A percentile compares a stretch with the other conserved stretches of the same genome.
These are phyloP conservation scores for Trypoxylus dichotomus DNA, from an alignment of 1,140 invertebrate genomes.

Conservation along the genomic window DNA sequence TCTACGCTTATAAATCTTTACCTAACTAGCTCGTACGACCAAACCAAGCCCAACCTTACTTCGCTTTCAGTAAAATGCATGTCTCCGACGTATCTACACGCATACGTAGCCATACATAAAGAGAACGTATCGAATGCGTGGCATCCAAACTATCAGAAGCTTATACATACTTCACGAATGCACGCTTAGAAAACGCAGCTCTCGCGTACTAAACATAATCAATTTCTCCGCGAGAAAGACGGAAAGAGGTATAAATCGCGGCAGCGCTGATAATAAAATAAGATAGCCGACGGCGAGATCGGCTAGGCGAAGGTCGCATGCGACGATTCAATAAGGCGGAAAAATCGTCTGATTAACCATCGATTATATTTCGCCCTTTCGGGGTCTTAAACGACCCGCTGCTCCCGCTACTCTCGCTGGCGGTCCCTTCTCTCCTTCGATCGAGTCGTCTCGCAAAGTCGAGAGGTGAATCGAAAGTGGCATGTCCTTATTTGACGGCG, in stretches of 20 bases:
- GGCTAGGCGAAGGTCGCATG: not conserved
- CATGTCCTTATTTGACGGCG: too few species aligned
- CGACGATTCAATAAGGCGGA: conserved; percentile 12
- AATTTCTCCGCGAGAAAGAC: too few species aligned
- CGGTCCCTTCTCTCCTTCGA: too few species aligned
- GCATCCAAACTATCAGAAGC: not conserved
- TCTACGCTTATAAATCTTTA: not conserved
- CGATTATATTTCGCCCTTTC: conserved; percentile 26
- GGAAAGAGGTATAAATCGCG: not conserved
- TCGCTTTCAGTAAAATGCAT: not conserved
- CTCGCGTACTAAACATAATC: not conserved
- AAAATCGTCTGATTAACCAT: not conserved
- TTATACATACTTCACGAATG: not conserved
- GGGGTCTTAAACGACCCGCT: too few species aligned
- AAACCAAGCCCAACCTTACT: not conserved
- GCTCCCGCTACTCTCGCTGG: too few species aligned
- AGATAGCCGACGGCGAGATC: not conserved
- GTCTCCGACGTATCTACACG: too few species aligned
- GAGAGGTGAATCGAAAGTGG: too few species aligned
- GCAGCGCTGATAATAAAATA: conserved; percentile 13
- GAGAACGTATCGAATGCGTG: not conserved
- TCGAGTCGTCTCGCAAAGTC: too few species aligned
- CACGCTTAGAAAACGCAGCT: not conserved
- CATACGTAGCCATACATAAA: not conserved
- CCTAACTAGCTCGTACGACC: not conserved